Base-by-base conservation (phyloP, 1,140 invertebrate genomes). In the Ladona fulva region DNA sequence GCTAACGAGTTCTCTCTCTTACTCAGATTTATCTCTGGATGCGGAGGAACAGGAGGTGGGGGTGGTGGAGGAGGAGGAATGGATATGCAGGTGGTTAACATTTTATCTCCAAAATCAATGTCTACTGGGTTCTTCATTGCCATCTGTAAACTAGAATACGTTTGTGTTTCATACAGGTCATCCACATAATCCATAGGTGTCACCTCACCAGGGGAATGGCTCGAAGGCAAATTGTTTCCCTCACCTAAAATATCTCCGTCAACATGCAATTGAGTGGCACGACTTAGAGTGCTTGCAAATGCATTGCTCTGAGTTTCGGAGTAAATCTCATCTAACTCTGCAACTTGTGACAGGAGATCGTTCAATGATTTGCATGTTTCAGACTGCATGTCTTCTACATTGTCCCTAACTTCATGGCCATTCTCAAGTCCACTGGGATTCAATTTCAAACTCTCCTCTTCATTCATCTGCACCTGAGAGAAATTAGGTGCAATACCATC, bases 71-170 rank as follows among this genome's bases (percentile, higher is more conserved):
- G n/a, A 25, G 73, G 74, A 37, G 42, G 25, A 11, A 7, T 74
- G 24, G 29, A 42, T 25, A 24, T 24, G 3, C 14, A 59, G 42
- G 37, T 75, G 25, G 11, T 73, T 22, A 14, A 66, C 44, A 75
- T 22, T 59, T 74, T 24, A 22, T 25, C 44, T 19, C 44, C 37
- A 25, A 66, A 25, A 42, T 77, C 44, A 24, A 93, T 88, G 10
- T 89, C 81, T 0, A 94, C 83, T 0, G 93, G 93, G 85, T 95
- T 94, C 85, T 92, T 94, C 87, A 95, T 95, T 0, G 94, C 94
- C 82, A 94, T 87, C 82, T 95, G 93, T 74, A 95, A 84, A 82
- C 93, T 95, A 0, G 92, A 92, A 79, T 95, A 95, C 0, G 92
- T 93, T 76, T 91, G 90, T 77, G 90, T 89, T 81, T 94, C 93